Conservation (phyloP, 2,888 invertebrate genomes). For the Cryptops parisi region DNA sequence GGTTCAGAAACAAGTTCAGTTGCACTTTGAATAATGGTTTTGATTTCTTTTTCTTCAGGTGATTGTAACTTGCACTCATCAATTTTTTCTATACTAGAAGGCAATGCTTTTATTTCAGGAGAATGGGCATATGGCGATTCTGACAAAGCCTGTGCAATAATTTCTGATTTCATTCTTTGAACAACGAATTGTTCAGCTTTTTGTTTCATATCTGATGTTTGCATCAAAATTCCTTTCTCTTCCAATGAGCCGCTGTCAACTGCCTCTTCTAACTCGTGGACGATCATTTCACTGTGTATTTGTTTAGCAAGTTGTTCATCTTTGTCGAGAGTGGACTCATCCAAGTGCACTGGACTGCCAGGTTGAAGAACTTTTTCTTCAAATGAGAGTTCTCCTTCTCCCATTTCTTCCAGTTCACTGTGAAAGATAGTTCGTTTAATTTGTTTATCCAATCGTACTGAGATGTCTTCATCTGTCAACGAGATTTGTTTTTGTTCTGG, state of each 20-base stretch:
- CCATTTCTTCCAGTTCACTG: conserved; percentile 15
- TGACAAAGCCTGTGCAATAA: conserved; percentile 13
- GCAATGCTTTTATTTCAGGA: conserved; percentile 16
- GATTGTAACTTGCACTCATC: not conserved
- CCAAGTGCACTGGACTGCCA: conserved; percentile 16
- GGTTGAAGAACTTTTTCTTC: conserved; percentile 17
- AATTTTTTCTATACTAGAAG: conserved; percentile 4
- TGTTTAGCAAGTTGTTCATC: conserved; percentile 21
- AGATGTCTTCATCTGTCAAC: conserved; percentile 11
- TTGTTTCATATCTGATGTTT: conserved; percentile 3
- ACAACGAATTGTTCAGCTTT: conserved; percentile 15
- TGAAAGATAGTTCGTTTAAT: conserved; percentile 9
- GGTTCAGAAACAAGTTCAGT: conserved; percentile 13
- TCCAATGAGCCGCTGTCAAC: conserved; percentile 22
- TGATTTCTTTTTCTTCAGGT: not conserved
- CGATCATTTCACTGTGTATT: conserved; percentile 23
- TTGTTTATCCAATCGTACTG: conserved; percentile 1
- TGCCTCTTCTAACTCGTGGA: conserved; percentile 22
- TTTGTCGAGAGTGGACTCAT: conserved; percentile 17
- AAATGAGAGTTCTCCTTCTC: not conserved
- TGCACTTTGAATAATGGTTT: conserved; percentile 8
- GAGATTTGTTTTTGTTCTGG: conserved; percentile 20
- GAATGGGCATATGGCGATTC: conserved; percentile 14
- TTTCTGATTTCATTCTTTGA: conserved; percentile 15
- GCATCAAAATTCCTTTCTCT: conserved; percentile 18